These are phyloP conservation scores for Philaethria dido DNA, from an alignment of 2,888 invertebrate genomes.

Conservation along the genomic window DNA sequence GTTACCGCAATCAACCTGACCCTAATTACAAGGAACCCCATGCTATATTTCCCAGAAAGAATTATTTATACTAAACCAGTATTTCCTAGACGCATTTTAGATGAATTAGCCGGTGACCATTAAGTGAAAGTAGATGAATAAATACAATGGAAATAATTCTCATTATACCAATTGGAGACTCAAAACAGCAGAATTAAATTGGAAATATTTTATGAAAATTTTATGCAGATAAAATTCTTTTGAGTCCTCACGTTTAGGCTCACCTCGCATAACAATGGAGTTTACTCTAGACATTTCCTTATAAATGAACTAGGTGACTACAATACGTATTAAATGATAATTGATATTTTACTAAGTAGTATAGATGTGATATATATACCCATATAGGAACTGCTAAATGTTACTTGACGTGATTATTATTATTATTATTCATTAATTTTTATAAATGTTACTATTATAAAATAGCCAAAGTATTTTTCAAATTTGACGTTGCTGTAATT, in stretches of 20 bases:
- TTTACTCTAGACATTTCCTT: slow-evolving; percentile 30
- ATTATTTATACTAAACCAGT: slow-evolving; percentile 75
- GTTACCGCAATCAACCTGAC: slow-evolving; percentile 91
- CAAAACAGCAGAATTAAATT: slow-evolving; percentile 12
- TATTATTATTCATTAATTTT: background rate
- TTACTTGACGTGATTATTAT: background rate
- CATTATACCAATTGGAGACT: slow-evolving; percentile 4
- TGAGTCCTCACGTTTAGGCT: slow-evolving; percentile 16
- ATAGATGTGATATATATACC: background rate
- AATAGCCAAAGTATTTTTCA: slow-evolving; percentile 14
- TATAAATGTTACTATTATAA: slow-evolving; percentile 13
- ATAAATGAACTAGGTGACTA: slow-evolving; percentile 28
- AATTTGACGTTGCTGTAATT: too few species aligned
- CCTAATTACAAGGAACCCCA: slow-evolving; percentile 89
- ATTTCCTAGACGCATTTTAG: slow-evolving; percentile 26
- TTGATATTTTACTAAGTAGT: background rate
- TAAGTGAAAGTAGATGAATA: slow-evolving; percentile 18
- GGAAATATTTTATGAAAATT: slow-evolving; percentile 29
- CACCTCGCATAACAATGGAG: slow-evolving; percentile 28
- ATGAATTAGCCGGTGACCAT: slow-evolving; percentile 6
- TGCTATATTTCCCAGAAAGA: slow-evolving; percentile 87
- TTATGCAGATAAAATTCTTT: slow-evolving; percentile 6
- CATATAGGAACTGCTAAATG: background rate
- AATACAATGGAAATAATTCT: slow-evolving; percentile 10
- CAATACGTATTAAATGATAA: background rate